These are phyloP conservation scores for Brachionus plicatilis DNA, from an alignment of 1,140 invertebrate genomes.

Conservation along the genomic window DNA sequence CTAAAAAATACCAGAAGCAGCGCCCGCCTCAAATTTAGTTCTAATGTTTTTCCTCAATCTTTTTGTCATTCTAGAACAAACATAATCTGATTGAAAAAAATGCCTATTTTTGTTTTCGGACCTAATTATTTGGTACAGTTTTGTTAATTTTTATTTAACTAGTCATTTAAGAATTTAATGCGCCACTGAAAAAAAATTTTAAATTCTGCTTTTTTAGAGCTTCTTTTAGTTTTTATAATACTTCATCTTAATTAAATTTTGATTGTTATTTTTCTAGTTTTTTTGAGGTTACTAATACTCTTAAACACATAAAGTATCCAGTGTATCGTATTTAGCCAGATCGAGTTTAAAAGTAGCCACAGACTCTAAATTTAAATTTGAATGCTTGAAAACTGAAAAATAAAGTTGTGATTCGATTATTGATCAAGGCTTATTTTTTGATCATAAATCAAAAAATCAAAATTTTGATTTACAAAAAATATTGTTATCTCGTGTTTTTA, in stretches of 20 bases:
- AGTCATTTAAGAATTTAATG: not conserved
- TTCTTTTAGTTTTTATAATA: not conserved
- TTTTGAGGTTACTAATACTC: constrained; percentile 22
- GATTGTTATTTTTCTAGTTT: constrained; percentile 1
- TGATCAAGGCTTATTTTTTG: not conserved
- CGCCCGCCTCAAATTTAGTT: not conserved
- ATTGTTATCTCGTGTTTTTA: too few species aligned
- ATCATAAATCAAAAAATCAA: not conserved
- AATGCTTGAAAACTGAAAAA: not conserved
- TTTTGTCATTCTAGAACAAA: not conserved
- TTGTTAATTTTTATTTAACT: not conserved
- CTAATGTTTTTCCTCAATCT: not conserved
- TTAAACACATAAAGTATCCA: not conserved
- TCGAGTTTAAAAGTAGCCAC: not conserved
- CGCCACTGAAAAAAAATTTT: not conserved
- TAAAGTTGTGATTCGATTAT: not conserved
- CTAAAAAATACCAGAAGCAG: not conserved
- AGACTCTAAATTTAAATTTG: not conserved
- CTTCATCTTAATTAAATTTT: constrained; percentile 17
- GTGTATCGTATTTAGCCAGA: not conserved
- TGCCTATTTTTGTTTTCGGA: not conserved
- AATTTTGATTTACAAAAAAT: not conserved
- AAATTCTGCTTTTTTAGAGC: not conserved
- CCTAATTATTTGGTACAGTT: not conserved
- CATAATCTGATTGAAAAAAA: not conserved